These are phyloP conservation scores for Aphyosemion australe DNA, from an alignment of 2,113 vertebrate species.

Conservation along the genomic window DNA sequence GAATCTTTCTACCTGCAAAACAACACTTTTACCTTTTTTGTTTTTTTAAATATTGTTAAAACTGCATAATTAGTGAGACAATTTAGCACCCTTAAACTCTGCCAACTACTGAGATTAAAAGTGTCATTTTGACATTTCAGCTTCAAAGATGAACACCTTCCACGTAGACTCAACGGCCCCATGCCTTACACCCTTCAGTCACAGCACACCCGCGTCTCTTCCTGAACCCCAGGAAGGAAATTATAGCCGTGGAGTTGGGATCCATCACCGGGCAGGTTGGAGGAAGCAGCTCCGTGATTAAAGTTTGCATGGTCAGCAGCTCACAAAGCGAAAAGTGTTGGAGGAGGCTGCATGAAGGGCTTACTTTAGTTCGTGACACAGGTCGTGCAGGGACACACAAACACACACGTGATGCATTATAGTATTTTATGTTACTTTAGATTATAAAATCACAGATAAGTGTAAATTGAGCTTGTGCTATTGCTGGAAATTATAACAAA, in stretches of 20 bases:
- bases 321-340: constrained; percentile 34
- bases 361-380: constrained; percentile 51
- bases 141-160: constrained; percentile 57
- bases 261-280: constrained; percentile 64
- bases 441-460: constrained; percentile 9
- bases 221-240: constrained; percentile 70
- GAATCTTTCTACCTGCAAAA: background rate
- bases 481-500: no score
- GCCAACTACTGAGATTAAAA: constrained; percentile 7
- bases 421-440: no score
- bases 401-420: background rate
- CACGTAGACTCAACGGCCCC: constrained; percentile 61
- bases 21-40: no score
- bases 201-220: constrained; percentile 64
- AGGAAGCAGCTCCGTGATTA: constrained; percentile 70
- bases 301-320: constrained; percentile 65
- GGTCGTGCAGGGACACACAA: constrained; percentile 43
- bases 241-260: constrained; percentile 60
- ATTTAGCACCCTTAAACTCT: constrained; percentile 23
- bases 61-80: constrained; percentile 22
- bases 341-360: constrained; percentile 44
- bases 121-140: constrained; percentile 43
- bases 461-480: constrained; percentile 5
- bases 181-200: constrained; percentile 58
- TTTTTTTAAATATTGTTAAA: no score